Base-by-base conservation (phyloP, 2,797 vertebrate species). In the Sternarchorhynchus goeldii region DNA sequence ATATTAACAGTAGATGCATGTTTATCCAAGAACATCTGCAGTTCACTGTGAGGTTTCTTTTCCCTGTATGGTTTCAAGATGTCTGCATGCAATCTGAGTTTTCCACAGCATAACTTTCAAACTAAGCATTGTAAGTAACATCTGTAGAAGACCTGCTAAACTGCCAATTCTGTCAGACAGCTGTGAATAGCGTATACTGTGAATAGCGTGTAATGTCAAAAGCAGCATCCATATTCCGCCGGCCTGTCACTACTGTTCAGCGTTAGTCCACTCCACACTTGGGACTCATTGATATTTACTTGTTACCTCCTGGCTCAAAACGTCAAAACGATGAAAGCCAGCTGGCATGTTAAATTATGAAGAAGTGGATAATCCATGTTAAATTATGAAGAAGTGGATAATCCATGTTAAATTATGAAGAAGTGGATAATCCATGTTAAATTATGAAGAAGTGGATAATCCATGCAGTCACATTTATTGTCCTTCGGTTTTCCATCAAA, bases 81-180 rank as follows among this genome's bases (percentile, higher is more conserved):
- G 34, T 6, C 34, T 36, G 34, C 34, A 36, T 6, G 3, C 6
- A 36, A 36, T 3, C 34, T 36, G 39, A 41, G 39, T 41, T 41
- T 41, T 5, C 39, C 6, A 36, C 34, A 36, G 1, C 20, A 34
- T n/a, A 6, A 20, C 18, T 65, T 65, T n/a, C n/a, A 67, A n/a
- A n/a, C n/a, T n/a, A n/a, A n/a, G n/a, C n/a, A n/a, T n/a, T 14
- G 18, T 50, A 50, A 67, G 16, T 29, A 16, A 6, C 34, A 1
- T 41, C 20, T 75, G 45, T 62, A 64, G 60, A 32, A 12, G 12
- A 14, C 21, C 2, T 67, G 32, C 39, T 45, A 21, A 21, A 50
- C 25, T 65, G 21, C 18, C 31, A 5, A 34, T 12, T 18, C 25
- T 59, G 64, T 67, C 41, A 67, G 64, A 68, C 64, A 76, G 55